phyloP scores from a whole-genome alignment of 2,888 invertebrate species.

The Epinotia brunnichana region DNA sequence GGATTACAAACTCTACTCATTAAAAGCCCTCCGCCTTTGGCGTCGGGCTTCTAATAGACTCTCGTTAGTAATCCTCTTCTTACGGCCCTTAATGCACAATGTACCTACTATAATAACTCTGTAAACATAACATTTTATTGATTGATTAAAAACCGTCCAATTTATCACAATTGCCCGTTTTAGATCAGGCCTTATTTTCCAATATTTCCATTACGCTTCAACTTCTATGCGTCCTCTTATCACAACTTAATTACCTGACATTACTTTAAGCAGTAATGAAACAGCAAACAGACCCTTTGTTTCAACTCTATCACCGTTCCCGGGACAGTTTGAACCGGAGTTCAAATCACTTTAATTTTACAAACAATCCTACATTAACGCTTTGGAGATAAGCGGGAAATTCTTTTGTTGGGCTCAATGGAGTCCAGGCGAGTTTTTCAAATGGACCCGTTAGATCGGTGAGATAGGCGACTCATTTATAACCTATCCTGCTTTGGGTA shows the following conservation, averaged over 20 bases:
- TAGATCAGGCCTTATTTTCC: too few species aligned
- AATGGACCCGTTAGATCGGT: conserved; percentile 58
- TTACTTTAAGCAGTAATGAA: not conserved
- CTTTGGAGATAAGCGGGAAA: conserved; percentile 35
- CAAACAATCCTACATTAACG: conserved; percentile 18
- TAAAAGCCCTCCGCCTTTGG: too few species aligned
- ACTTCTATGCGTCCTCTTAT: not conserved
- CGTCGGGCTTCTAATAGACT: too few species aligned
- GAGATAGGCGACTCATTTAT: conserved; percentile 58
- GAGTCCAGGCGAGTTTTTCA: conserved; percentile 36
- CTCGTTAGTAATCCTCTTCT: too few species aligned
- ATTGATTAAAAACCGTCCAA: too few species aligned
- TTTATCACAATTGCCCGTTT: too few species aligned
- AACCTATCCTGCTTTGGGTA: conserved; percentile 25
- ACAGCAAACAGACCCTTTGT: conserved; percentile 28
- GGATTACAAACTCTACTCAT: too few species aligned
- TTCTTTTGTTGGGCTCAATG: conserved; percentile 31
- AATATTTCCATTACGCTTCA: not conserved
- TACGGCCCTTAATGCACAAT: too few species aligned
- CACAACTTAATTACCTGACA: conserved; percentile 4
- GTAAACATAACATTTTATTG: too few species aligned
- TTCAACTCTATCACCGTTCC: not conserved
- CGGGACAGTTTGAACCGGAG: conserved; percentile 10
- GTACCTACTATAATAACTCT: too few species aligned
- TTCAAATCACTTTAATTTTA: conserved; percentile 36